phyloP scores from a whole-genome alignment of 2,113 vertebrate genomes.

The Pao palembangensis region DNA sequence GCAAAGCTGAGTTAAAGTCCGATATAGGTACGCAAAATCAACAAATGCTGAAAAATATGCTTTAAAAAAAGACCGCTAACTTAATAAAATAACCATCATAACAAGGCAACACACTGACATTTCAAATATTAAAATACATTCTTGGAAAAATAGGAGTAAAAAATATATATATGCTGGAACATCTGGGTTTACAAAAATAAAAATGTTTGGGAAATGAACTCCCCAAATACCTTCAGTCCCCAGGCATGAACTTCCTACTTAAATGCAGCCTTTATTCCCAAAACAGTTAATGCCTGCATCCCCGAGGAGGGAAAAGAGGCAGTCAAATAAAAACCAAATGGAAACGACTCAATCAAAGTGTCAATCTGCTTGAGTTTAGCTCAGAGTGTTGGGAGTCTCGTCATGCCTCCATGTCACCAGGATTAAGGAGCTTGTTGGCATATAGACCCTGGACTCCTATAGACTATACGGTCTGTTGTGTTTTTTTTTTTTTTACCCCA shows the following conservation, averaged over 20 bases:
- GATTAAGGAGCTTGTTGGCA: constrained; percentile 65
- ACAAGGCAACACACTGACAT: neutral
- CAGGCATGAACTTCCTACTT: constrained; percentile 12
- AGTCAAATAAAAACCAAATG: constrained; percentile 39
- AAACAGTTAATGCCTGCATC: constrained; percentile 15
- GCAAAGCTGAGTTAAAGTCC: constrained; percentile 19
- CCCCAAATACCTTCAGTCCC: neutral
- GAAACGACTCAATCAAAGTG: constrained; percentile 47
- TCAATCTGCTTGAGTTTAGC: constrained; percentile 47
- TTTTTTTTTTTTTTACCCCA: constrained; percentile 22
- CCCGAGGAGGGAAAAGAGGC: constrained; percentile 12
- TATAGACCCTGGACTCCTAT: constrained; percentile 37
- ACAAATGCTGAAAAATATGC: too few species aligned
- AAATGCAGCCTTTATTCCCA: constrained; percentile 25
- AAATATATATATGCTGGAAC: neutral
- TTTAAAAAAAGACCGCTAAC: neutral
- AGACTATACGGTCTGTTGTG: constrained; percentile 10
- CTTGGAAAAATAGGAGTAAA: neutral
- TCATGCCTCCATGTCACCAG: constrained; percentile 55
- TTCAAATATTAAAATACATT: neutral
- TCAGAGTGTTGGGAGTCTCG: constrained; percentile 49
- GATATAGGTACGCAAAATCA: constrained; percentile 18
- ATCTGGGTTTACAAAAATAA: neutral
- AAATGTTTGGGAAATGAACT: neutral
- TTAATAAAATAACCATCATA: neutral